These are phyloP conservation scores for Agriopis marginaria DNA, from an alignment of 2,888 invertebrate genomes.

Conservation along the genomic window DNA sequence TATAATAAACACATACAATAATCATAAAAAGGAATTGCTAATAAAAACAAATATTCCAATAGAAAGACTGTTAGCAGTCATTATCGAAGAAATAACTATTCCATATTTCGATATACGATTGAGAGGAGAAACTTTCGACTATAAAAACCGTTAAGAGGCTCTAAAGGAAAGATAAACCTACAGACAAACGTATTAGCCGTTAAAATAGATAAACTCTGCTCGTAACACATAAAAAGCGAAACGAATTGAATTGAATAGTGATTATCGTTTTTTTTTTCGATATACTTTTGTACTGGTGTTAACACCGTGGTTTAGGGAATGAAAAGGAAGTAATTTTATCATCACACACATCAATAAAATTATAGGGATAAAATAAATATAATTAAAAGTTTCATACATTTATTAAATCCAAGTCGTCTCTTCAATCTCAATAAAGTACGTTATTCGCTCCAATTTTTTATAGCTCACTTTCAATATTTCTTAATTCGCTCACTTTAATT, in stretches of 20 bases:
- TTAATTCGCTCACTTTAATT: conserved; percentile 69
- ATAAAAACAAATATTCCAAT: conserved; percentile 42
- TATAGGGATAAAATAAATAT: too few species aligned
- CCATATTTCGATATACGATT: conserved; percentile 60
- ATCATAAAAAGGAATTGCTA: conserved; percentile 16
- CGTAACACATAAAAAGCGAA: conserved; percentile 62
- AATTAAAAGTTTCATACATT: too few species aligned
- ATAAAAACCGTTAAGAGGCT: conserved; percentile 73
- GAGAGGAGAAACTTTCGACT: conserved; percentile 67
- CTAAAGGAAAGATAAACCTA: conserved; percentile 62
- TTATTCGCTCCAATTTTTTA: conserved; percentile 8
- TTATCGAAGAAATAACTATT: conserved; percentile 59
- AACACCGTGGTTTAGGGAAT: too few species aligned
- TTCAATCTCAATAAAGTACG: conserved; percentile 3
- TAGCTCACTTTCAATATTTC: conserved; percentile 21
- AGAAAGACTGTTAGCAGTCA: conserved; percentile 35
- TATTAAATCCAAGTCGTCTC: background rate
- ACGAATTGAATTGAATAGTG: conserved; percentile 60
- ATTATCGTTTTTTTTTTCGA: background rate
- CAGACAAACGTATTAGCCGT: conserved; percentile 68
- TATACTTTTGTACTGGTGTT: too few species aligned
- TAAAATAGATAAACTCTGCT: conserved; percentile 60
- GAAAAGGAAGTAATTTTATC: background rate
- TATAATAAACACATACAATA: conserved; percentile 21
- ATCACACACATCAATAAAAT: too few species aligned